These are phyloP conservation scores for Xenopus laevis DNA, from an alignment of 2,113 vertebrate species.

Conservation along the genomic window DNA sequence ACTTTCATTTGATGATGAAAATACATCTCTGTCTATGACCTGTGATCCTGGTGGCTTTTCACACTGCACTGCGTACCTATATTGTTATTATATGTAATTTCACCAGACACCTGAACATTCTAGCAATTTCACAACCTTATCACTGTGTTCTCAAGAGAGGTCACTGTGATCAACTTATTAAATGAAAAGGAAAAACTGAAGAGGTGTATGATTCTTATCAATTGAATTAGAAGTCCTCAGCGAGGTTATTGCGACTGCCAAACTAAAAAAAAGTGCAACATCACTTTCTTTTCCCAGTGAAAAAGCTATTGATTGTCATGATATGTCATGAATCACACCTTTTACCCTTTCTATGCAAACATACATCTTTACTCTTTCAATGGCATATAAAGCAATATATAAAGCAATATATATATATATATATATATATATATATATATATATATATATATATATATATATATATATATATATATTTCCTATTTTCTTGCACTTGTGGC, in stretches of 20 bases:
- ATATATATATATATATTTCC: background rate
- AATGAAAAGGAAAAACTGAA: background rate
- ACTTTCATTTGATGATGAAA: too few relatives aligned
- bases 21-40: too few relatives aligned
- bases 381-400: slow-evolving; percentile 23
- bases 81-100: too few relatives aligned
- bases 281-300: background rate
- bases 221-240: background rate
- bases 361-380: slow-evolving; percentile 19
- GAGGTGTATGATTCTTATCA: background rate
- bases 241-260: background rate
- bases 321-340: slow-evolving; percentile 9
- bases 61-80: too few relatives aligned
- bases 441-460: background rate
- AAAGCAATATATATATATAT: background rate
- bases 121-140: background rate
- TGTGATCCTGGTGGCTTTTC: too few relatives aligned
- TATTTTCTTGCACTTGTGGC: too few relatives aligned
- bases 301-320: background rate
- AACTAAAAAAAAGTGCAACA: background rate
- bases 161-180: background rate
- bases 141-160: background rate
- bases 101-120: background rate
- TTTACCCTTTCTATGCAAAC: slow-evolving; percentile 18
- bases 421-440: background rate